Conservation (phyloP, 2,797 vertebrate species). For the Eleutherodactylus coqui region DNA sequence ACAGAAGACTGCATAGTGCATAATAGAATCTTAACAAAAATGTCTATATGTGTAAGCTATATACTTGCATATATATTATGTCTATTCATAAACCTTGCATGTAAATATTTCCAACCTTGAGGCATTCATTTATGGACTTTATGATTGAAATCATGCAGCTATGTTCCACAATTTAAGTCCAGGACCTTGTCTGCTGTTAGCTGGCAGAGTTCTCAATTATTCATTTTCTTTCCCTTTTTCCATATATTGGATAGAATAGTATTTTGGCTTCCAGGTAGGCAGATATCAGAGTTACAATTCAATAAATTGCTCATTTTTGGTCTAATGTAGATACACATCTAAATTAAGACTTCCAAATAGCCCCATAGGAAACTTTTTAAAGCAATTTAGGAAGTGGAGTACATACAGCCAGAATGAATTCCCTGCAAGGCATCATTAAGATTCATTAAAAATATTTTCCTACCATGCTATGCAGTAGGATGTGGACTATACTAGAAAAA, state of each 20-base stretch:
- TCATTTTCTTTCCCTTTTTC: slow-evolving; percentile 23
- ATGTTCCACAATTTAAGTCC: background rate
- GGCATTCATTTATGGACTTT: background rate
- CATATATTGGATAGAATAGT: slow-evolving; percentile 38
- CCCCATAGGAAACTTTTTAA: slow-evolving; percentile 52
- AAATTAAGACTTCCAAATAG: slow-evolving; percentile 32
- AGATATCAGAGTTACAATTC: slow-evolving; percentile 11
- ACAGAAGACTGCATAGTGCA: too few relatives aligned
- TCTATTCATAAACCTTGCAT: slow-evolving; percentile 1
- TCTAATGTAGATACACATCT: slow-evolving; percentile 11
- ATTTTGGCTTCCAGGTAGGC: slow-evolving; percentile 13
- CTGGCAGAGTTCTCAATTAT: slow-evolving; percentile 38
- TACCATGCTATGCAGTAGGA: slow-evolving; percentile 17
- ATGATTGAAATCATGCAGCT: slow-evolving; percentile 16
- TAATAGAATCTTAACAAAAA: too few relatives aligned
- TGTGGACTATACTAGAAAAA: background rate
- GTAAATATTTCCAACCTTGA: background rate
- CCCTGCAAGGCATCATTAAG: slow-evolving; percentile 52
- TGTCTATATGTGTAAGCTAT: background rate
- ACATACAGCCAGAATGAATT: slow-evolving; percentile 34
- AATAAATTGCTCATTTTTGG: slow-evolving; percentile 21
- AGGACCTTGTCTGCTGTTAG: slow-evolving; percentile 21
- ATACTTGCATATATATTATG: background rate
- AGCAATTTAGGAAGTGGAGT: slow-evolving; percentile 49
- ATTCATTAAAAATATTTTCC: slow-evolving; percentile 50